Percentiles rank a stretch among this genome's conserved stretches.
These are phyloP conservation scores for Tragelaphus buxtoni DNA, from an alignment of 2,113 vertebrate genomes.

Conservation along the genomic window DNA sequence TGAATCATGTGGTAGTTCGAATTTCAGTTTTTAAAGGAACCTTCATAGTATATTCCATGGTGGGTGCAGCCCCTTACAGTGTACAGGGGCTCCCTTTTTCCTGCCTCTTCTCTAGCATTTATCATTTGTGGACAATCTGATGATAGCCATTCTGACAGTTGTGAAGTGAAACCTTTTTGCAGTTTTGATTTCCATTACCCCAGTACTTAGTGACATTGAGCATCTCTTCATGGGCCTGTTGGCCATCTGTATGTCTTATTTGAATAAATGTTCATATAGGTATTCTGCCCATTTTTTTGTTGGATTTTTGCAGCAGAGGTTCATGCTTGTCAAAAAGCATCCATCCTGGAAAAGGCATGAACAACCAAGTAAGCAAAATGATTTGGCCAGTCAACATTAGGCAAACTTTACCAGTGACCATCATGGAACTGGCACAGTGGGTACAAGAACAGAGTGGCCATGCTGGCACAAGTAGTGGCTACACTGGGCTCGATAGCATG, in stretches of 20 bases:
- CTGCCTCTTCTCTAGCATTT: background rate
- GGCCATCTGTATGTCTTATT: background rate
- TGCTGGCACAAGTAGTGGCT: background rate
- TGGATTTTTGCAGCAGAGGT: background rate
- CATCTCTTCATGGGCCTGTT: background rate
- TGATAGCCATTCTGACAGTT: background rate
- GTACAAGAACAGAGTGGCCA: background rate
- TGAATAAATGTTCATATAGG: background rate
- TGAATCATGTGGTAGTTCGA: background rate
- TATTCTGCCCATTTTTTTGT: background rate
- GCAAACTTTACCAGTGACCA: background rate
- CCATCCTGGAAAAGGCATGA: background rate
- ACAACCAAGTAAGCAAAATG: background rate
- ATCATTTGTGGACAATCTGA: background rate
- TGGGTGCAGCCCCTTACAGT: background rate
- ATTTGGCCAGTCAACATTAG: background rate
- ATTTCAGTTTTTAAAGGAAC: background rate
- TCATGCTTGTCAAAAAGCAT: background rate
- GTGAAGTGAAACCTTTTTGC: background rate
- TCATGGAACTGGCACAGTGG: background rate
- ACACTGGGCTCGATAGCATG: background rate
- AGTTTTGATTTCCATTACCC: background rate
- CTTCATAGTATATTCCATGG: background rate
- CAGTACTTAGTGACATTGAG: background rate
- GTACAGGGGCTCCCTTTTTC: background rate